These are phyloP conservation scores for Saguinus imperator DNA, from an alignment of 2,113 vertebrate genomes.

Conservation along the genomic window DNA sequence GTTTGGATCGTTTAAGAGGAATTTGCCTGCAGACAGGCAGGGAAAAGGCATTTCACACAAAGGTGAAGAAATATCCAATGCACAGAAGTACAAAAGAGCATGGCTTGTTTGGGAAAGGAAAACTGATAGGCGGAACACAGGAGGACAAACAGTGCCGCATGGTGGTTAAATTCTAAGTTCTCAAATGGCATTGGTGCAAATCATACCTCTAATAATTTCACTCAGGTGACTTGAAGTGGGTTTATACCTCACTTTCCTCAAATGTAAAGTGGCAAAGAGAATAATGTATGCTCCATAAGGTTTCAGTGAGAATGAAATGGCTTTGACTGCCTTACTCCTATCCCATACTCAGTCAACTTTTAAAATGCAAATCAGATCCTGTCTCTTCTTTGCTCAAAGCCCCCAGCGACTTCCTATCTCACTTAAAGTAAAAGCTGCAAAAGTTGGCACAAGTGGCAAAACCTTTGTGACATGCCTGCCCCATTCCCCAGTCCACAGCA, in stretches of 20 bases:
- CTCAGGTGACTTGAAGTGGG: not conserved
- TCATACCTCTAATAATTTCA: not conserved
- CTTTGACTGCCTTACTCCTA: not conserved
- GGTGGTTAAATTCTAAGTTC: too few relatives aligned
- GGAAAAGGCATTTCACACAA: not conserved
- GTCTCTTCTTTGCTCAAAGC: not conserved
- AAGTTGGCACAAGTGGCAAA: not conserved
- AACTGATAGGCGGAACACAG: too few relatives aligned
- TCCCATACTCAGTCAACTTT: not conserved
- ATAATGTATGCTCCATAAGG: not conserved
- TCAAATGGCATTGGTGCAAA: not conserved
- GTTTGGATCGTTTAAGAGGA: not conserved
- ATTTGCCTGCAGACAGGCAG: not conserved
- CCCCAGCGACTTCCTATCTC: not conserved
- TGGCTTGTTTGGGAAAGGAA: not conserved
- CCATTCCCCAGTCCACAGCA: too few relatives aligned
- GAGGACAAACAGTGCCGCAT: accelerated
- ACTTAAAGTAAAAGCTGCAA: not conserved
- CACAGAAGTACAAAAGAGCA: not conserved
- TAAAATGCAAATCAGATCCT: not conserved
- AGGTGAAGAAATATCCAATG: too few relatives aligned
- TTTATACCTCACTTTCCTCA: not conserved
- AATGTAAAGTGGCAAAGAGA: not conserved
- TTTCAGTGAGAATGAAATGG: not conserved
- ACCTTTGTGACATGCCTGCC: not conserved